Base-by-base conservation (phyloP, 2,888 invertebrate genomes). In the Eustalomyia histrio region DNA sequence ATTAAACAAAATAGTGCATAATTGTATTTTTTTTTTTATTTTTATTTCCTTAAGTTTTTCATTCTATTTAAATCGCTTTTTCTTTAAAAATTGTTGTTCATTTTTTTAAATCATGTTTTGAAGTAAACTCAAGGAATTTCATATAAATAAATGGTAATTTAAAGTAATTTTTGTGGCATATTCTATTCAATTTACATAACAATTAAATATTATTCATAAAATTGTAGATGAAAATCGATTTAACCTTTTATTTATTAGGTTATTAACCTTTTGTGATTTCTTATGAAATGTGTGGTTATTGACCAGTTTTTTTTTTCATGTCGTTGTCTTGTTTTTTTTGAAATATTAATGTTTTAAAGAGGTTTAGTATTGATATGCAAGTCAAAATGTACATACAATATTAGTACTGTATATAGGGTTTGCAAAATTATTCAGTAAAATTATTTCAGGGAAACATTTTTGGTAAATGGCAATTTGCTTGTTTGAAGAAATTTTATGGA, bases 221-320 rank as follows among this genome's bases (percentile, higher is more conserved):
- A 18, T 12, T 12, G 57, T 57, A 6, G 16, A 29, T 39, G 10
- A 14, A 35, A 16, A 12, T 14, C 7, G 29, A 29, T 29, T 29
- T 29, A 29, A 29, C 6, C 29, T 7, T 6, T 29, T 29, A 29
- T 29, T 35, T 14, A 17, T 35, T 61, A 39, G 79, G 67, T 79
- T 79, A 67, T 67, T 68, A 57, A 73, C 72, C 72, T 73, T 67
- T 72, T 35, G 35, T 52, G 16, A 39, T 53, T 63, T 14, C 16
- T 50, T 53, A 18, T 52, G 12, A 21, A 63, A 47, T 63, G 14
- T 16, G 68, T 63, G 63, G 58, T 21, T 64, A 65, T 74, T 79
- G 79, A 79, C 74, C 69, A 79, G 52, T 68, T 68, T 64, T 75
- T 53, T 6, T 68, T 63, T 17, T 3, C 14, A 14, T 47, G 52